A percentile compares a stretch with the other conserved stretches of the same genome.
phyloP scores from a whole-genome alignment of 1,140 invertebrate genomes.

The Drosophila rufa region DNA sequence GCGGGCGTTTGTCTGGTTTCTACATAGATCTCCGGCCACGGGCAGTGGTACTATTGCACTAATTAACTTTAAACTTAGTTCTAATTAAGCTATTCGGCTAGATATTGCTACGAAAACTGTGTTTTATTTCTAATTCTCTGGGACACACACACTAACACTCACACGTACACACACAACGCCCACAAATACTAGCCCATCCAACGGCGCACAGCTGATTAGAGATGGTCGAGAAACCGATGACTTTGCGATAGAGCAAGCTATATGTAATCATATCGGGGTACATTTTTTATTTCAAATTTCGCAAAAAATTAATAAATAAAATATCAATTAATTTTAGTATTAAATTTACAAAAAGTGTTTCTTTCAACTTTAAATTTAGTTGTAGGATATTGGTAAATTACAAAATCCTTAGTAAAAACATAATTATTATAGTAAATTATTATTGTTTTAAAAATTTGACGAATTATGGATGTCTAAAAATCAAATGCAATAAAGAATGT shows the following conservation, averaged over 20 bases:
- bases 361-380: too few species aligned
- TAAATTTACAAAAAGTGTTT: too few species aligned
- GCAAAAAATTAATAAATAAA: too few species aligned
- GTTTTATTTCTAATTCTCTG: slow-evolving; percentile 45
- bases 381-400: too few species aligned
- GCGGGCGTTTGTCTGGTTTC: background rate
- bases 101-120: slow-evolving; percentile 35
- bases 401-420: too few species aligned
- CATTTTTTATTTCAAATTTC: background rate
- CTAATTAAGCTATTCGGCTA: slow-evolving; percentile 34
- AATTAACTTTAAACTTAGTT: slow-evolving; percentile 49
- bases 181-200: slow-evolving; percentile 22
- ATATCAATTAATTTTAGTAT: too few species aligned
- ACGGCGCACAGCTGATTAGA: slow-evolving; percentile 58
- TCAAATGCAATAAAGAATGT: too few species aligned
- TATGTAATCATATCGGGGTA: background rate
- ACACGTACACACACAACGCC: slow-evolving; percentile 12
- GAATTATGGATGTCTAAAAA: too few species aligned
- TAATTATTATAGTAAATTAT: too few species aligned
- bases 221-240: slow-evolving; percentile 14
- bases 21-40: background rate
- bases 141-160: slow-evolving; percentile 29
- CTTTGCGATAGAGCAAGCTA: background rate
- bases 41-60: slow-evolving; percentile 28
- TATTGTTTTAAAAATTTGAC: too few species aligned